Percentiles rank a stretch among this genome's conserved stretches.
These are phyloP conservation scores for Bhutanitis thaidina DNA, from an alignment of 2,888 invertebrate genomes.

Conservation along the genomic window DNA sequence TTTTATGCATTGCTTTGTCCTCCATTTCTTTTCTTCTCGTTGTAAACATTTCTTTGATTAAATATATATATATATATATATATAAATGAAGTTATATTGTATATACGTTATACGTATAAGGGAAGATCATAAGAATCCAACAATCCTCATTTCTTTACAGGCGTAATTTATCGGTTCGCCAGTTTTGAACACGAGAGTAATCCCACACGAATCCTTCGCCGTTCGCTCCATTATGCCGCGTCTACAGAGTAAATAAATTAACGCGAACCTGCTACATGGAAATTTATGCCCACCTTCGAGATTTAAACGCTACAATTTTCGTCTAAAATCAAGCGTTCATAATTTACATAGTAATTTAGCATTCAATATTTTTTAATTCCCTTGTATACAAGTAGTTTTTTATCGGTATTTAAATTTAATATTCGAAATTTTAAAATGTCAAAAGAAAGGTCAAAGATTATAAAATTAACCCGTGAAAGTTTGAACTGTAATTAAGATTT, in stretches of 20 bases:
- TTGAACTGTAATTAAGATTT: constrained; percentile 68
- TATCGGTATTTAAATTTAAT: constrained; percentile 28
- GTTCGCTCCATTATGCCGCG: constrained; percentile 23
- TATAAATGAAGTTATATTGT: neutral
- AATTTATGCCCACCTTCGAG: neutral
- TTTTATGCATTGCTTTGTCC: too few relatives aligned
- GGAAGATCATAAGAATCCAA: constrained; percentile 7
- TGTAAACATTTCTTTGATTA: too few relatives aligned
- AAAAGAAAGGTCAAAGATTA: constrained; percentile 49
- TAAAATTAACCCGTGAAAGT: constrained; percentile 63
- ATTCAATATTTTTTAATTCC: neutral
- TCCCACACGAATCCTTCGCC: constrained; percentile 19
- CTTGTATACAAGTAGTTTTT: neutral
- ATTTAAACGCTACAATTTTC: neutral
- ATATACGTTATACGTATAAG: neutral
- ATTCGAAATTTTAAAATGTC: constrained; percentile 39
- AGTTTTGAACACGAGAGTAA: constrained; percentile 18
- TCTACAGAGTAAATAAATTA: constrained; percentile 25
- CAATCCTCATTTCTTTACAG: constrained; percentile 21
- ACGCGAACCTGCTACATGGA: constrained; percentile 18
- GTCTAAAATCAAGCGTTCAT: neutral
- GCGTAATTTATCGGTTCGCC: constrained; percentile 22
- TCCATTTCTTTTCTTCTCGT: too few relatives aligned
- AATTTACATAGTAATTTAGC: neutral
- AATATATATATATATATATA: neutral